Conservation (phyloP, 2,797 vertebrate genomes). For the Eospalax fontanierii region DNA sequence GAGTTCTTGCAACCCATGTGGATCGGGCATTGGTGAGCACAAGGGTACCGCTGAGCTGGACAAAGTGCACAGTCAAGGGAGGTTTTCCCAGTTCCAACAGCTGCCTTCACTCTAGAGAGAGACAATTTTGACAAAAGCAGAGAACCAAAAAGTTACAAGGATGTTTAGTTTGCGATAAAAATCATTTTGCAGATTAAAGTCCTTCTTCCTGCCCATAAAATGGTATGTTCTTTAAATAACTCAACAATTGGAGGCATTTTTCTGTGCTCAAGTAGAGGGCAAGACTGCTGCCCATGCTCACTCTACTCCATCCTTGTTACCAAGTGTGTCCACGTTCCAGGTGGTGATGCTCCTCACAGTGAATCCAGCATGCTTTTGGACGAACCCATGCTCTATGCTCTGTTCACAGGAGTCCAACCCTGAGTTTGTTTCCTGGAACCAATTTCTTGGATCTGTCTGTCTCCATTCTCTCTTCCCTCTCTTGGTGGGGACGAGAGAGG, state of each 20-base stretch:
- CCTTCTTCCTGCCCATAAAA: constrained; percentile 81
- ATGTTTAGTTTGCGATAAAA: constrained; percentile 82
- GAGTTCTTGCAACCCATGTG: not conserved
- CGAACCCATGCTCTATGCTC: not conserved
- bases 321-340: not conserved
- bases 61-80: constrained; percentile 4
- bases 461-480: not conserved
- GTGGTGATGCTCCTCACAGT: not conserved
- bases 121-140: constrained; percentile 76
- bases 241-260: constrained; percentile 66
- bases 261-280: not conserved
- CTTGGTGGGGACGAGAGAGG: not conserved
- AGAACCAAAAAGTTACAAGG: constrained; percentile 82
- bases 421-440: not conserved
- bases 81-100: constrained; percentile 66
- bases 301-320: not conserved
- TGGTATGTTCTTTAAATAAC: constrained; percentile 81
- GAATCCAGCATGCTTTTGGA: not conserved
- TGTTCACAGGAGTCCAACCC: not conserved
- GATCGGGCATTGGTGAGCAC: constrained; percentile 19
- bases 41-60: constrained; percentile 37
- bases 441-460: not conserved
- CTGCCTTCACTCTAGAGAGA: constrained; percentile 79
- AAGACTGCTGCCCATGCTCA: not conserved
- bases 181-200: constrained; percentile 80